These are phyloP conservation scores for Acleris sparsana DNA, from an alignment of 2,888 invertebrate species.

Conservation along the genomic window DNA sequence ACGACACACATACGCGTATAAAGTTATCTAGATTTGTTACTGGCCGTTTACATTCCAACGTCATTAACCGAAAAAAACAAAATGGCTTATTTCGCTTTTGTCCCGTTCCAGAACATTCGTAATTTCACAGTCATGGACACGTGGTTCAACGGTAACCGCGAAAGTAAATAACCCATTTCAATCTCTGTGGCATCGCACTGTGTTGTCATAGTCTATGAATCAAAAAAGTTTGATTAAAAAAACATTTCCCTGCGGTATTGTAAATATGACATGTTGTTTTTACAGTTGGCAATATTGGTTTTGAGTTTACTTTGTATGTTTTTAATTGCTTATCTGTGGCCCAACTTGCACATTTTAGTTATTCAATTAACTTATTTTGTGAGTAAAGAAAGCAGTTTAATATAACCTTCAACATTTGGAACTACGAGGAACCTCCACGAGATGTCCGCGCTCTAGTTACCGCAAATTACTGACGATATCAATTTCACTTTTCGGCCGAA, in stretches of 20 bases:
- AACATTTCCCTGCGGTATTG: constrained; percentile 12
- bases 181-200: constrained; percentile 19
- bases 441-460: constrained; percentile 49
- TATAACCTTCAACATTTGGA: constrained; percentile 6
- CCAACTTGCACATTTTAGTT: no score
- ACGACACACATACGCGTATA: background rate
- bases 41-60: constrained; percentile 25
- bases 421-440: constrained; percentile 5
- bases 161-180: constrained; percentile 42
- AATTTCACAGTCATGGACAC: constrained; percentile 53
- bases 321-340: no score
- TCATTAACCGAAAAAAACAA: constrained; percentile 24
- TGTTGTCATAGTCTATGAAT: constrained; percentile 16
- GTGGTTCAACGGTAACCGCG: constrained; percentile 38
- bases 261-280: background rate
- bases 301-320: no score
- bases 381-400: constrained; percentile 2
- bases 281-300: no score
- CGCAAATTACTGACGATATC: constrained; percentile 52
- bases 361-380: background rate
- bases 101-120: constrained; percentile 38
- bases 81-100: constrained; percentile 28
- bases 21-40: background rate
- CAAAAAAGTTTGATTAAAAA: constrained; percentile 17
- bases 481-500: constrained; percentile 60